These are phyloP conservation scores for Galerucella pusilla DNA, from an alignment of 2,888 invertebrate genomes.

Conservation along the genomic window DNA sequence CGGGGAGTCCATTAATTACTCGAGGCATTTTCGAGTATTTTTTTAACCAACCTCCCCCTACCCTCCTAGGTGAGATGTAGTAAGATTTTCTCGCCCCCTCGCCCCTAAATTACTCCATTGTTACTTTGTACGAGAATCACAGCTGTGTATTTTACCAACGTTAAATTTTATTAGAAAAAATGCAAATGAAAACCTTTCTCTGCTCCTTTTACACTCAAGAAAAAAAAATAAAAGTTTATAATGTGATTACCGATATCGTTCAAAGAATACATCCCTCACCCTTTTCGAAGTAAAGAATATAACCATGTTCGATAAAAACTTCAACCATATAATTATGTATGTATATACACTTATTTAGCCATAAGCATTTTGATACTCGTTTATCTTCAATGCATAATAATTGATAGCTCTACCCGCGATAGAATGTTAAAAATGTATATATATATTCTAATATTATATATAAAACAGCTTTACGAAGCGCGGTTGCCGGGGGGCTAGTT, in stretches of 20 bases:
- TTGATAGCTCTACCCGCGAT: conserved; percentile 64
- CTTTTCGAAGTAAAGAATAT: conserved; percentile 46
- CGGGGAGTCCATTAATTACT: too few species aligned
- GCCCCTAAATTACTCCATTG: too few species aligned
- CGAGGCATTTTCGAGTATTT: too few species aligned
- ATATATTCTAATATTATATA: conserved; percentile 50
- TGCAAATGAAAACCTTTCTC: too few species aligned
- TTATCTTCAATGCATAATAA: conserved; percentile 67
- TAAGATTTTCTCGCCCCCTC: too few species aligned
- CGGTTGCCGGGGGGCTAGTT: conserved; percentile 26
- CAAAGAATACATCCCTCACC: conserved; percentile 53
- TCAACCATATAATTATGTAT: conserved; percentile 66
- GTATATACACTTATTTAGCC: conserved; percentile 66
- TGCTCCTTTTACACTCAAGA: neutral
- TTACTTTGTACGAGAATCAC: too few species aligned
- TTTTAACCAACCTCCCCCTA: too few species aligned
- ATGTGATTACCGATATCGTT: conserved; percentile 60
- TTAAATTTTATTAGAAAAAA: too few species aligned
- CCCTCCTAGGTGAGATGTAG: too few species aligned
- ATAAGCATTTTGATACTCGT: conserved; percentile 65
- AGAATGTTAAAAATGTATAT: conserved; percentile 65
- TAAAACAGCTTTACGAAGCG: conserved; percentile 38
- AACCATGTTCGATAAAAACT: conserved; percentile 62
- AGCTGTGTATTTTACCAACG: too few species aligned
- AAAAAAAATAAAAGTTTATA: conserved; percentile 22